phyloP scores from a whole-genome alignment of 1,140 invertebrate genomes.

The Drosophila nannoptera region DNA sequence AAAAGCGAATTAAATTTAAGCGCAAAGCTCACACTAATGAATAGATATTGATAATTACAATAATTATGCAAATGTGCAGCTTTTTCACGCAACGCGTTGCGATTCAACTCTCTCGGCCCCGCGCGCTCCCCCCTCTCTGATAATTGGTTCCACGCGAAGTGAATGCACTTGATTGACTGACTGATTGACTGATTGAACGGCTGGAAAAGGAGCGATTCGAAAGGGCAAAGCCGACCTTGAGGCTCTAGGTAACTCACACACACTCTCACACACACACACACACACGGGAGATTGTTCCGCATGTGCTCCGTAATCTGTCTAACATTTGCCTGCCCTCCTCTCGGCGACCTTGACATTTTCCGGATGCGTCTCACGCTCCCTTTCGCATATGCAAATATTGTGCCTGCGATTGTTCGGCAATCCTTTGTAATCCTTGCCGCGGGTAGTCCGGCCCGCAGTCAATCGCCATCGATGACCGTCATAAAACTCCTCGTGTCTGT shows the following conservation, averaged over 20 bases:
- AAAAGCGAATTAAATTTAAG: slow-evolving; percentile 71
- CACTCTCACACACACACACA: neutral
- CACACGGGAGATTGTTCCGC: neutral
- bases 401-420: slow-evolving; percentile 62
- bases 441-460: slow-evolving; percentile 59
- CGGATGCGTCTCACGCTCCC: slow-evolving; percentile 51
- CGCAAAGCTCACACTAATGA: slow-evolving; percentile 64
- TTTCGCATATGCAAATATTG: slow-evolving; percentile 69
- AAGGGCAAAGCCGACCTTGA: slow-evolving; percentile 37
- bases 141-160: slow-evolving; percentile 17
- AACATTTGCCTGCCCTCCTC: slow-evolving; percentile 11
- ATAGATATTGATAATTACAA: slow-evolving; percentile 74
- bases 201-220: slow-evolving; percentile 19
- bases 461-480: slow-evolving; percentile 64
- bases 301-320: slow-evolving; percentile 20
- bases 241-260: neutral
- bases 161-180: slow-evolving; percentile 28
- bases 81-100: slow-evolving; percentile 50
- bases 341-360: slow-evolving; percentile 60
- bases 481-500: slow-evolving; percentile 55
- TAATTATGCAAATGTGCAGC: slow-evolving; percentile 73
- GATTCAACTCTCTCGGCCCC: slow-evolving; percentile 18
- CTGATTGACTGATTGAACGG: slow-evolving; percentile 2
- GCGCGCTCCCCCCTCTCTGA: neutral
- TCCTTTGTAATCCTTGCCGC: slow-evolving; percentile 74